A percentile compares a stretch with the other conserved stretches of the same genome.
Evolutionary conservation across 2,113 vertebrate genomes (phyloP).

Genomic region (Leucosticte australis): DNA sequence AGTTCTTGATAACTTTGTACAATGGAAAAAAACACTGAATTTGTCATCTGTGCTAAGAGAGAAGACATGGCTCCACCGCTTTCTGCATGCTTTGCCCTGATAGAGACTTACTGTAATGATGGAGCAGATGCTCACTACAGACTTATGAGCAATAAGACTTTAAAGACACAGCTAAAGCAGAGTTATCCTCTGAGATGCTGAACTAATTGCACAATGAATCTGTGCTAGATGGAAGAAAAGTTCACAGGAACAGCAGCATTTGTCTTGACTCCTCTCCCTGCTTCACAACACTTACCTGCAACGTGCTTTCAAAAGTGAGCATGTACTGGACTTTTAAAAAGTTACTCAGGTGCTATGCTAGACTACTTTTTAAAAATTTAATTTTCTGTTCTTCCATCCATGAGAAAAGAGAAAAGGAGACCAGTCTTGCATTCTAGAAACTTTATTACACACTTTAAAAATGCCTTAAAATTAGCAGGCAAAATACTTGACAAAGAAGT

Average conservation of each 20-base stretch:
- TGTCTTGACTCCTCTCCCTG: background rate
- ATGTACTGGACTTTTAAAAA: fast-evolving
- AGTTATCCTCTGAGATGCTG: background rate
- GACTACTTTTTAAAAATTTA: background rate
- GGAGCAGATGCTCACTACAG: background rate
- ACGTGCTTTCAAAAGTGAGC: background rate
- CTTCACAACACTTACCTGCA: background rate
- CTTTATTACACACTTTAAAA: background rate
- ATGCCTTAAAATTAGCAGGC: background rate
- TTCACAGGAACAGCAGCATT: background rate
- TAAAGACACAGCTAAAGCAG: background rate
- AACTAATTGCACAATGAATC: background rate
- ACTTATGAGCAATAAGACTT: background rate
- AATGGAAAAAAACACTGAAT: background rate
- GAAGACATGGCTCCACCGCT: background rate
- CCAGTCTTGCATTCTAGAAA: background rate
- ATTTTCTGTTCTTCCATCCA: background rate
- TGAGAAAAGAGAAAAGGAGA: background rate
- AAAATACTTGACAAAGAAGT: background rate
- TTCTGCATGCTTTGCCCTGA: background rate
- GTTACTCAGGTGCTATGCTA: background rate
- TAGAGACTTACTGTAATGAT: background rate
- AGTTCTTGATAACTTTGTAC: background rate
- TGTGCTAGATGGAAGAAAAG: background rate
- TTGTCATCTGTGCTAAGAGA: background rate